Evolutionary conservation across 2,888 invertebrate genomes (phyloP), one percentile per base, ranked within the genome.

Genomic region (Plagodis dolabraria): DNA sequence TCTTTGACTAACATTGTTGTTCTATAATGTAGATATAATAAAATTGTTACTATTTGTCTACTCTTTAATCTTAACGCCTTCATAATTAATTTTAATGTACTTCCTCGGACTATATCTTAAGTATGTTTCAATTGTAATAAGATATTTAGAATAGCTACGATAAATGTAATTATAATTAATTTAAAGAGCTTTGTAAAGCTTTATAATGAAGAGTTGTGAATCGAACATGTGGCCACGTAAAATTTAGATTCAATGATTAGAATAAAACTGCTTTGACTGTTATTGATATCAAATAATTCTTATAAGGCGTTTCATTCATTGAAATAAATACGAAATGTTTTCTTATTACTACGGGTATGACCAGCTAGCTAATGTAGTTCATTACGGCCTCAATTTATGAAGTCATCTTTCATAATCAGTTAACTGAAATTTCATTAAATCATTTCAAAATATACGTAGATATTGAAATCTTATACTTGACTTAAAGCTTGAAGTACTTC

Each of bases 171-270:
- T 67, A 69, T 48, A 73, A 83, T 79, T 88, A 88, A 88, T 88
- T 83, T 91, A 89, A 92, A 84, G 92, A 92, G 92, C 92, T 92
- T 92, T 83, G 87, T 80, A 77, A 91, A 91, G 92, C 92, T 92
- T 92, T 92, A 92, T 91, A 84, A 86, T 82, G 84, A 87, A 90
- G 92, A 86, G 92, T 92, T 92, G 92, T 92, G 92, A 92, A 92
- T 89, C 89, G 89, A 92, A 91, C 89, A 83, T 89, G 89, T 89
- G 90, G 91, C 92, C 92, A 91, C 83, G 80, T 87, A 88, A 85
- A 71, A 74, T 83, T 22, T 87, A 89, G 83, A 85, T 78, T 82
- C 84, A 78, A 84, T 81, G 70, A 80, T 82, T 87, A 88, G 83
- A 70, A 74, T 85, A 77, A 73, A 67, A 76, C 75, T 76, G 84